Conservation (phyloP, 2,797 vertebrate genomes). For the Gila robusta region DNA sequence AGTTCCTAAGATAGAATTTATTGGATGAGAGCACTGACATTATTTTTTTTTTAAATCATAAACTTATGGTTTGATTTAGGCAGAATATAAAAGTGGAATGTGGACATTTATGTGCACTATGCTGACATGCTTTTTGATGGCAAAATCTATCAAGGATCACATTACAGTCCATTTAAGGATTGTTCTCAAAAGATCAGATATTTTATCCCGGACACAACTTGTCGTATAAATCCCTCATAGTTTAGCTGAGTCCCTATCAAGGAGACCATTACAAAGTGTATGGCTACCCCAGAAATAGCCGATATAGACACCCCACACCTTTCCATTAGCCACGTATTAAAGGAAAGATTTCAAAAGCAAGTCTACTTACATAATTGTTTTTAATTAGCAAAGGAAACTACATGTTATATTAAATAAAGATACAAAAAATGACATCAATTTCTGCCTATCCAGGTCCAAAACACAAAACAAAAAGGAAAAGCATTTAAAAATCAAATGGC, state of each 20-base stretch:
- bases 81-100: background rate
- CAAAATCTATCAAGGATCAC: background rate
- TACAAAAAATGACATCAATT: background rate
- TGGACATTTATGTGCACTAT: background rate
- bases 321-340: background rate
- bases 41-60: background rate
- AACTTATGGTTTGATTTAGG: background rate
- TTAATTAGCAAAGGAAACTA: background rate
- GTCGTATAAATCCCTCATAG: background rate
- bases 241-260: background rate
- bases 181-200: background rate
- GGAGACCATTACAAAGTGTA: background rate
- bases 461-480: background rate
- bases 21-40: slow-evolving; percentile 23
- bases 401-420: background rate
- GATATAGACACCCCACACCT: background rate
- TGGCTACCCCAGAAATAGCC: background rate
- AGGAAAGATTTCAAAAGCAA: background rate
- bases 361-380: background rate
- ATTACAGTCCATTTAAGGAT: background rate
- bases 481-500: background rate
- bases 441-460: background rate
- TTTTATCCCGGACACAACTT: background rate
- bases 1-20: background rate
- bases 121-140: background rate